Percentiles rank a stretch among this genome's conserved stretches.
Conservation (phyloP, 2,797 vertebrate genomes). For the Ibycter americanus region DNA sequence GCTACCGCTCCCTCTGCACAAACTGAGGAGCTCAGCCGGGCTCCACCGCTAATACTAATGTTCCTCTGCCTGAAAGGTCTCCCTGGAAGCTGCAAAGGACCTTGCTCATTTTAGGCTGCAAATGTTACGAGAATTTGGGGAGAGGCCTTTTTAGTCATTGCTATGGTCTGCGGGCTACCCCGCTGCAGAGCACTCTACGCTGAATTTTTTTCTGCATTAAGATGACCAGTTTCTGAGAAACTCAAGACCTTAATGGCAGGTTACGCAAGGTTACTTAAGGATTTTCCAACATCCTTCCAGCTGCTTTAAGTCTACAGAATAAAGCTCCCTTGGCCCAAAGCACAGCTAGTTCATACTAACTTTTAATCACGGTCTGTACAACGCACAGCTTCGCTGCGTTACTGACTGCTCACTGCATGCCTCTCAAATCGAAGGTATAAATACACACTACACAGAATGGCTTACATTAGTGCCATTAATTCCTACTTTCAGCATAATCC, state of each 20-base stretch:
- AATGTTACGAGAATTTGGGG: neutral
- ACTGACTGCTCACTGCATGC: slow-evolving; percentile 27
- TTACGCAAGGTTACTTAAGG: neutral
- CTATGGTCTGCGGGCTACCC: neutral
- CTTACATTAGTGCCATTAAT: slow-evolving; percentile 79
- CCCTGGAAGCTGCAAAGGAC: neutral
- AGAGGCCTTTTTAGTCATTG: neutral
- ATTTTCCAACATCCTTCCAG: slow-evolving; percentile 30
- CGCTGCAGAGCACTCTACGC: neutral
- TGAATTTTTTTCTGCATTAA: neutral
- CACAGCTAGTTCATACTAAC: neutral
- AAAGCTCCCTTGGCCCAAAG: slow-evolving; percentile 15
- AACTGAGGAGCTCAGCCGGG: neutral
- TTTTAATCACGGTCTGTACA: slow-evolving; percentile 10
- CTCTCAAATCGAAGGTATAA: slow-evolving; percentile 52
- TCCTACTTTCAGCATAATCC: slow-evolving; percentile 75
- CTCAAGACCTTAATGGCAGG: neutral
- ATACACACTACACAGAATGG: slow-evolving; percentile 45
- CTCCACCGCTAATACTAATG: neutral
- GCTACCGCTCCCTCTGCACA: neutral
- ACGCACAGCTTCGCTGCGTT: neutral
- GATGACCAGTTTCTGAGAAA: neutral
- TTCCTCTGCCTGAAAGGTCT: neutral
- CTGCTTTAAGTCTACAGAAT: neutral
- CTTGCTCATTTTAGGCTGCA: neutral